Evolutionary conservation across 2,888 invertebrate genomes (phyloP).

Genomic region (Thysanoteuthis rhombus): DNA sequence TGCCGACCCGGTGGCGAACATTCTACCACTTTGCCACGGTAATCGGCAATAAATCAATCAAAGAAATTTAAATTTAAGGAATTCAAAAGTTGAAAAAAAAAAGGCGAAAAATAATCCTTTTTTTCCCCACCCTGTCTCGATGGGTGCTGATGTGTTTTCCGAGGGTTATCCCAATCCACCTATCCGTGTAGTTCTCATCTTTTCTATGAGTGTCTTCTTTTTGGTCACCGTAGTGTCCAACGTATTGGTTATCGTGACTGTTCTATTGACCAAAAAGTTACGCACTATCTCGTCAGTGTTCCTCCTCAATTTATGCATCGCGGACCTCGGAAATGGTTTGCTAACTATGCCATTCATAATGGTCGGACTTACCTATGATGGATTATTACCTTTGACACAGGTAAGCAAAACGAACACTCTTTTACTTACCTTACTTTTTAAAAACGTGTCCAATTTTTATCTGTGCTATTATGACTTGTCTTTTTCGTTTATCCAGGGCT

Average conservation of each 20-base stretch:
- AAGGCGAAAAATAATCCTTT: no score
- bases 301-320: background rate
- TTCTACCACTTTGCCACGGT: no score
- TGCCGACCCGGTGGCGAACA: no score
- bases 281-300: conserved; percentile 1
- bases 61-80: no score
- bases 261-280: conserved; percentile 1
- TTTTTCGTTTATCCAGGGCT: no score
- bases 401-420: background rate
- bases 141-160: conserved; percentile 12
- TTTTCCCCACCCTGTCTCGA: background rate
- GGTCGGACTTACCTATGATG: background rate
- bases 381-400: conserved; percentile 24
- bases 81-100: no score
- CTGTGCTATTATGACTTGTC: no score
- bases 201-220: conserved; percentile 23
- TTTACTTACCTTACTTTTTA: background rate
- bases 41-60: no score
- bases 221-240: conserved; percentile 16
- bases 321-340: conserved; percentile 16
- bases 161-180: background rate
- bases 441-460: no score
- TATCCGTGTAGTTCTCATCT: background rate
- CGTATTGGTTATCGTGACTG: background rate
- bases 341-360: conserved; percentile 13